phyloP scores from a whole-genome alignment of 1,140 invertebrate species.

The Gonioctena quinquepunctata region DNA sequence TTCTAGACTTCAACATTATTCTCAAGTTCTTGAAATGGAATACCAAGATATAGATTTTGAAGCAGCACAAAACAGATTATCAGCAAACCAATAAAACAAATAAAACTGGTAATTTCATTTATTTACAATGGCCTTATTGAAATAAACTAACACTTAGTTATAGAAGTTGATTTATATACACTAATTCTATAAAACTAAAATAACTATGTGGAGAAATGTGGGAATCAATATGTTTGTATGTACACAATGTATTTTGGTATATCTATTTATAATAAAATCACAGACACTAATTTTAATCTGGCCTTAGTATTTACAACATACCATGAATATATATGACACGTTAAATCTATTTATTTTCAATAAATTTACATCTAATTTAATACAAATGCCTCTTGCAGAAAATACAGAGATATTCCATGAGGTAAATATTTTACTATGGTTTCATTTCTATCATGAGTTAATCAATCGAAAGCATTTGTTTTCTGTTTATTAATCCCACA shows the following conservation, averaged over 20 bases:
- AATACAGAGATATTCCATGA: too few relatives aligned
- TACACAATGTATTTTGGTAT: constrained; percentile 49
- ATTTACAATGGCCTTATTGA: constrained; percentile 26
- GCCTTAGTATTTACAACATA: constrained; percentile 45
- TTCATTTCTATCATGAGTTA: neutral
- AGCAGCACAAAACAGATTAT: neutral
- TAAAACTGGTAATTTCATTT: neutral
- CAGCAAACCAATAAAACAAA: neutral
- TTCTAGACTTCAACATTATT: too few relatives aligned
- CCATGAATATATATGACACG: neutral
- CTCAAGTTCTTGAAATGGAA: neutral
- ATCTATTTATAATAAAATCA: constrained; percentile 50
- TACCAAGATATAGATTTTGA: too few relatives aligned
- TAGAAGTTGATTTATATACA: constrained; percentile 49
- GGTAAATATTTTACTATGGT: neutral
- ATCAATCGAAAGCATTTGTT: neutral
- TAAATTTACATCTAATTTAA: neutral
- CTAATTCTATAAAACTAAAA: constrained; percentile 18
- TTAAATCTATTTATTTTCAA: neutral
- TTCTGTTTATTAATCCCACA: too few relatives aligned
- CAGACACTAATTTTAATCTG: constrained; percentile 50
- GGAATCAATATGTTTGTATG: constrained; percentile 35
- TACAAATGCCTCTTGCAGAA: neutral
- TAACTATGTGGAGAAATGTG: constrained; percentile 44
- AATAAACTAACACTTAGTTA: constrained; percentile 49